These are phyloP conservation scores for Pyrrhopygopsis socrates DNA, from an alignment of 2,888 invertebrate species.

Conservation along the genomic window DNA sequence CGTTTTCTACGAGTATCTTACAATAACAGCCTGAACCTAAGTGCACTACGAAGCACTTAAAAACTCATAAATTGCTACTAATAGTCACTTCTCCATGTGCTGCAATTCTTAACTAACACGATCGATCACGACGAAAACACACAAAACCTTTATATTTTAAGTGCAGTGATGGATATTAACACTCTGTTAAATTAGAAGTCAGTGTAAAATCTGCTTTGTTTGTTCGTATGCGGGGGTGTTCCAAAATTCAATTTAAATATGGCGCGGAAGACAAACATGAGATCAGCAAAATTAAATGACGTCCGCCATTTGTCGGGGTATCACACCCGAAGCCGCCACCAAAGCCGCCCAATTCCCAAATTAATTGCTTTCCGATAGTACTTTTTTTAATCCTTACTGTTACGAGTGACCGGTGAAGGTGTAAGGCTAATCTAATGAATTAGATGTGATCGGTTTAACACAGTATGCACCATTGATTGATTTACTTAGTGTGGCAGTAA, in stretches of 20 bases:
- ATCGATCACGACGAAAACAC: no score
- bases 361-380: slow-evolving; percentile 94
- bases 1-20: no score
- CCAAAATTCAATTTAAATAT: slow-evolving; percentile 94
- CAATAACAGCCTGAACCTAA: no score
- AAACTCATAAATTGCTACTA: no score
- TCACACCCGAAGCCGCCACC: slow-evolving; percentile 88
- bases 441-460: not conserved
- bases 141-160: slow-evolving; percentile 80
- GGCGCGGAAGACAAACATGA: slow-evolving; percentile 93
- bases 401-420: not conserved
- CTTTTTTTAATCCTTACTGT: slow-evolving; percentile 87
- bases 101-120: no score
- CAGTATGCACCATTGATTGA: no score
- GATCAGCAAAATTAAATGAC: slow-evolving; percentile 94
- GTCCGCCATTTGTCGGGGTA: slow-evolving; percentile 92
- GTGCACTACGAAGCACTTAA: no score
- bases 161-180: slow-evolving; percentile 90
- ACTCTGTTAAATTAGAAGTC: slow-evolving; percentile 87
- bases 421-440: not conserved
- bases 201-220: slow-evolving; percentile 91
- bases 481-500: no score
- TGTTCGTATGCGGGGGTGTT: slow-evolving; percentile 91
- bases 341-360: slow-evolving; percentile 90
- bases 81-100: no score